These are phyloP conservation scores for Scaptodrosophila lebanonensis DNA, from an alignment of 1,140 invertebrate species.

Conservation along the genomic window DNA sequence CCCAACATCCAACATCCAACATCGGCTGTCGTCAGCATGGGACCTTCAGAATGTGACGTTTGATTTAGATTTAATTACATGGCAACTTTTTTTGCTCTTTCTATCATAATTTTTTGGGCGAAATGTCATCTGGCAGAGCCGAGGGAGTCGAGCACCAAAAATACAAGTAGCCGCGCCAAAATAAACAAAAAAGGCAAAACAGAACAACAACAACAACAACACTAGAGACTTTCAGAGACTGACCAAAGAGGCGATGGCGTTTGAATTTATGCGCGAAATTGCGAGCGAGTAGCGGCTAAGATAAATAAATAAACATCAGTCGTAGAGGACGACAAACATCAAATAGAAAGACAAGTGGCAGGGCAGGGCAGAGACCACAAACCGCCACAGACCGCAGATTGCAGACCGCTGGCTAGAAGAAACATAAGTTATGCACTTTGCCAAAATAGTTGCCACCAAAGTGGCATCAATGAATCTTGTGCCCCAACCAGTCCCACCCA, in stretches of 20 bases:
- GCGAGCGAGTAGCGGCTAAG: conserved; percentile 56
- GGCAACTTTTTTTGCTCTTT: conserved; percentile 45
- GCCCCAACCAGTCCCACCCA: conserved; percentile 1
- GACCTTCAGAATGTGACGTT: conserved; percentile 74
- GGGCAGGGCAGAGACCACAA: conserved; percentile 4
- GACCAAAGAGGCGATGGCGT: conserved; percentile 3
- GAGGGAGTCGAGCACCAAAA: conserved; percentile 16
- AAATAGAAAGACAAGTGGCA: conserved; percentile 56
- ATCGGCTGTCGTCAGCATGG: conserved; percentile 23
- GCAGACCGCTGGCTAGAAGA: too few relatives aligned
- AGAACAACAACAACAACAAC: conserved; percentile 25
- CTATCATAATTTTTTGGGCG: conserved; percentile 2
- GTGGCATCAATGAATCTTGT: conserved; percentile 65
- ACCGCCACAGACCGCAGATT: too few relatives aligned
- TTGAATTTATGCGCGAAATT: conserved; percentile 71
- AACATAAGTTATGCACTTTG: conserved; percentile 49
- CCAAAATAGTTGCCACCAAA: conserved; percentile 67
- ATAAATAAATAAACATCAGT: conserved; percentile 57
- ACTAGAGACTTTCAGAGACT: conserved; percentile 39
- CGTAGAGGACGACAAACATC: conserved; percentile 60
- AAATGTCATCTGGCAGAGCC: background rate
- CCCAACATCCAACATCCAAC: too few relatives aligned
- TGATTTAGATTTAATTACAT: conserved; percentile 75
- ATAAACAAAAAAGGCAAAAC: conserved; percentile 36
- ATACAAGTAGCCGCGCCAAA: conserved; percentile 37